These are phyloP conservation scores for Zygaena filipendulae DNA, from an alignment of 2,888 invertebrate species.

Conservation along the genomic window DNA sequence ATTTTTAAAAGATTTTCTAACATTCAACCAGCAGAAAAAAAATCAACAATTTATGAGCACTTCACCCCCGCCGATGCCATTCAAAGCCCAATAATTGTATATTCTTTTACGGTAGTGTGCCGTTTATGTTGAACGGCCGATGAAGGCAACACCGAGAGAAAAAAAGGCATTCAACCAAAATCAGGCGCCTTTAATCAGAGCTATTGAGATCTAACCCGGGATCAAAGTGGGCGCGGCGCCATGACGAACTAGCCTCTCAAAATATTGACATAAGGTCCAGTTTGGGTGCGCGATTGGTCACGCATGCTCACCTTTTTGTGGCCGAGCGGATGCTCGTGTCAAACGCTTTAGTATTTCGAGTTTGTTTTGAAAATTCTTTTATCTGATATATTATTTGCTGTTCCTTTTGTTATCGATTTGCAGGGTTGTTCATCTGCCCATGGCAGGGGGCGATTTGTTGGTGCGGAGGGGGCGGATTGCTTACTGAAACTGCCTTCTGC, in stretches of 20 bases:
- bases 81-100: conserved; percentile 68
- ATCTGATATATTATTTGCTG: conserved; percentile 64
- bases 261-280: conserved; percentile 50
- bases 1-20: conserved; percentile 59
- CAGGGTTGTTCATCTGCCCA: conserved; percentile 51
- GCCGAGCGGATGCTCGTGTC: conserved; percentile 67
- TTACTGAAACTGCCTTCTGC: conserved; percentile 46
- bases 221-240: conserved; percentile 50
- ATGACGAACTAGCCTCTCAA: conserved; percentile 48
- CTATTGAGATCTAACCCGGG: conserved; percentile 68
- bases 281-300: conserved; percentile 41
- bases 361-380: conserved; percentile 71
- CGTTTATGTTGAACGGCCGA: conserved; percentile 59
- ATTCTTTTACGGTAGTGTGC: conserved; percentile 69
- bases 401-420: conserved; percentile 40
- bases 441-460: conserved; percentile 46
- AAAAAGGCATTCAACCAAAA: conserved; percentile 65
- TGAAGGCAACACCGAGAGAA: conserved; percentile 44
- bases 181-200: conserved; percentile 69
- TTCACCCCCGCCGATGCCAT: conserved; percentile 67
- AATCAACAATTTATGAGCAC: conserved; percentile 65
- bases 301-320: conserved; percentile 45
- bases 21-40: conserved; percentile 36
- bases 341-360: conserved; percentile 69
- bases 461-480: conserved; percentile 39